A percentile compares a stretch with the other conserved stretches of the same genome.
Conservation (phyloP, 2,113 vertebrate species). For the Ageneiosus marmoratus region DNA sequence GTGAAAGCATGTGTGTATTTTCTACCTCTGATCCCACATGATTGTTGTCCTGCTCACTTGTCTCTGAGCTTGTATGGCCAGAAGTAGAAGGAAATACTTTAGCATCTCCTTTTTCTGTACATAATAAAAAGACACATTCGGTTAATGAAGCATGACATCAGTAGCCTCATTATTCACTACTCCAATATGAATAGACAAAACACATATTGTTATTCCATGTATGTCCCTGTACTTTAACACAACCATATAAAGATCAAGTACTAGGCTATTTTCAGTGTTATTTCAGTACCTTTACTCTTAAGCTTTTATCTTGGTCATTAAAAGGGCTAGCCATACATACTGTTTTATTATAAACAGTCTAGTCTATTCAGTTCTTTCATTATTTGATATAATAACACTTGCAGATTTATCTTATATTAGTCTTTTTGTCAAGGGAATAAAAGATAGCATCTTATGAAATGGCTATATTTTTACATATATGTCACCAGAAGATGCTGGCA, state of each 20-base stretch:
- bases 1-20: not conserved
- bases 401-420: no score
- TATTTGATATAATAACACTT: no score
- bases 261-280: no score
- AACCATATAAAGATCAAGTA: not conserved
- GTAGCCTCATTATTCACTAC: not conserved
- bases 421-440: no score
- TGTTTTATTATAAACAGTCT: no score
- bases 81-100: not conserved
- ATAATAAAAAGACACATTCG: not conserved
- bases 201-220: not conserved
- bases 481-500: no score
- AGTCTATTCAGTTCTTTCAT: no score
- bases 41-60: not conserved
- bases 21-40: slow-evolving; percentile 13
- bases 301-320: no score
- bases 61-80: not conserved
- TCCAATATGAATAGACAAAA: not conserved
- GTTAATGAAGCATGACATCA: not conserved
- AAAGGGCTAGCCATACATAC: no score
- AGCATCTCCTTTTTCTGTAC: not conserved
- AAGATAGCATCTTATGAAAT: no score
- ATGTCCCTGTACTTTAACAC: not conserved
- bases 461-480: no score
- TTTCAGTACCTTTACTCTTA: no score